Conservation (phyloP, 1,140 invertebrate species). For the Nautilus pompilius region DNA sequence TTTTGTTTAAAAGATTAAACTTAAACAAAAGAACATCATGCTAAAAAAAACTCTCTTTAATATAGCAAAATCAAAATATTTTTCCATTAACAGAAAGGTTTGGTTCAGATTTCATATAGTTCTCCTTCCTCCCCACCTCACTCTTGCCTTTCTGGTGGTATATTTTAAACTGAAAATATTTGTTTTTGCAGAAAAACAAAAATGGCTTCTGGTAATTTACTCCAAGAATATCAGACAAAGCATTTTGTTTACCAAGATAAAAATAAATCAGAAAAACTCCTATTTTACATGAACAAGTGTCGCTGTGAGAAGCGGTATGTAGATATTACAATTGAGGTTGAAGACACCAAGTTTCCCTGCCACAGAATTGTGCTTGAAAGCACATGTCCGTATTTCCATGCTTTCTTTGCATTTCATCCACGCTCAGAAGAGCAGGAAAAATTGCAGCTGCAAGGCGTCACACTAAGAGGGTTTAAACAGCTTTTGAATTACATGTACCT, state of each 20-base stretch:
- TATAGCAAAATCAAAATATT: no score
- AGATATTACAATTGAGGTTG: slow-evolving; percentile 12
- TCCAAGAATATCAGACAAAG: slow-evolving; percentile 2
- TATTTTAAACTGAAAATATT: no score
- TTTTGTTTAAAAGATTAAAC: no score
- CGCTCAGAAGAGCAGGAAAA: neutral
- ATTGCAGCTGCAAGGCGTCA: neutral
- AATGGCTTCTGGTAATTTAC: no score
- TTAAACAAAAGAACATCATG: no score
- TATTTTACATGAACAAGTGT: slow-evolving; percentile 7
- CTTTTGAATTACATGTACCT: slow-evolving; percentile 15
- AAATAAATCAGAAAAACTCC: neutral
- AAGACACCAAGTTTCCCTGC: slow-evolving; percentile 9
- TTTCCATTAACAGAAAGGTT: no score
- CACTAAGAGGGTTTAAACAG: slow-evolving; percentile 4
- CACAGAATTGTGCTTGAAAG: slow-evolving; percentile 14
- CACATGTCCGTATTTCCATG: slow-evolving; percentile 12
- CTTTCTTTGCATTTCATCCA: slow-evolving; percentile 7
- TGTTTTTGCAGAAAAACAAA: no score
- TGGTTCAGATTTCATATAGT: no score
- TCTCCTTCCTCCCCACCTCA: no score
- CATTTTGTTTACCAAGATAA: slow-evolving; percentile 3
- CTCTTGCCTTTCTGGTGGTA: no score
- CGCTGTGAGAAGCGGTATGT: slow-evolving; percentile 4
- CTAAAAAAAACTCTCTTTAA: no score